Percentiles rank a stretch among this genome's conserved stretches.
phyloP scores from a whole-genome alignment of 2,888 invertebrate genomes.

The Eupelmus urozonus region DNA sequence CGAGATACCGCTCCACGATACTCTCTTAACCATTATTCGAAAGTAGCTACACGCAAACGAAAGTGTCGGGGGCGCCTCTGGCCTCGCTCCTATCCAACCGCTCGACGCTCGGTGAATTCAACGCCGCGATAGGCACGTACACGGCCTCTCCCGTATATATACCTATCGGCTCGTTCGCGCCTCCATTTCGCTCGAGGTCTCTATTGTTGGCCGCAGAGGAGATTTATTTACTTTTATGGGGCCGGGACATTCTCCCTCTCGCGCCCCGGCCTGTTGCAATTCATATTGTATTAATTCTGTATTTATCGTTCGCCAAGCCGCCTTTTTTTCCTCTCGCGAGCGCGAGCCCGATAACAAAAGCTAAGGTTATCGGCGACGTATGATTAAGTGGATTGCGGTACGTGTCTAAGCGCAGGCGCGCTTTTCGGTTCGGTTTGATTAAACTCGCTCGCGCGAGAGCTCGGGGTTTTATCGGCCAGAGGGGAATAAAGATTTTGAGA shows the following conservation, averaged over 20 bases:
- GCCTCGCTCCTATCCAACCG: no score
- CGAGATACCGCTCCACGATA: no score
- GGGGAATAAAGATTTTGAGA: no score
- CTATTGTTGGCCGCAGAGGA: conserved; percentile 33
- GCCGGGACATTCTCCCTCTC: conserved; percentile 38
- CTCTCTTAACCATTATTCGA: no score
- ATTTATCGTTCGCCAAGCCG: conserved; percentile 37
- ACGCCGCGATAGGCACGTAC: not conserved
- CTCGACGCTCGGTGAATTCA: conserved; percentile 39
- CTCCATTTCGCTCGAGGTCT: conserved; percentile 40
- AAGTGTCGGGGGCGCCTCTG: no score
- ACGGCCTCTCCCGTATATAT: not conserved
- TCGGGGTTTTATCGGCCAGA: not conserved
- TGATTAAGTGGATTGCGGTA: not conserved
- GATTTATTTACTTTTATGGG: conserved; percentile 50
- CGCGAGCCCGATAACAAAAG: conserved; percentile 13
- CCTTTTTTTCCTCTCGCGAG: conserved; percentile 6
- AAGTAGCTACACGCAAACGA: no score
- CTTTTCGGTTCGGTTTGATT: conserved; percentile 1
- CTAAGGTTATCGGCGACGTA: not conserved
- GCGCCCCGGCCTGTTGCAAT: no score
- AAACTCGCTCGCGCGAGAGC: not conserved
- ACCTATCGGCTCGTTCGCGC: not conserved
- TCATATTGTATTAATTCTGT: conserved; percentile 38
- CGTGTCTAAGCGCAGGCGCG: not conserved